Percentiles rank a stretch among this genome's conserved stretches.
Evolutionary conservation across 1,140 invertebrate genomes (phyloP).

Genomic region (Magallana angulata): DNA sequence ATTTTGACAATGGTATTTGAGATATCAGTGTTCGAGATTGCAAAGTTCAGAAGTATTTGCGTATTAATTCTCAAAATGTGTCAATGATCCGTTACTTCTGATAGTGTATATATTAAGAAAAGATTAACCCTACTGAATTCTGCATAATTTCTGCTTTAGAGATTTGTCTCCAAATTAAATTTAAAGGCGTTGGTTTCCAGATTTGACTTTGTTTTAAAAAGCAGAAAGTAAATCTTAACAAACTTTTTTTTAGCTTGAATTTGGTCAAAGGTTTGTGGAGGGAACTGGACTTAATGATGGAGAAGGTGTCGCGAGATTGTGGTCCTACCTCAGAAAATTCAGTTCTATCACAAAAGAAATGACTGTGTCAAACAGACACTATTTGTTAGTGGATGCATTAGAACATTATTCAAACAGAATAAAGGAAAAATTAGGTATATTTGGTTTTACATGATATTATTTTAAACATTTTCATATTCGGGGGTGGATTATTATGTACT

Average conservation of each 20-base stretch:
- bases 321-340: conserved; percentile 55
- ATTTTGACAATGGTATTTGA: no score
- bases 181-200: background rate
- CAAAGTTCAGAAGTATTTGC: background rate
- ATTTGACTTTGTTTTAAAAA: background rate
- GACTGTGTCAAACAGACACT: conserved; percentile 44
- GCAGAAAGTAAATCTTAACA: background rate
- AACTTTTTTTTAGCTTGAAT: conserved; percentile 35
- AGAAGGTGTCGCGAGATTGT: conserved; percentile 53
- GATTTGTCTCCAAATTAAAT: background rate
- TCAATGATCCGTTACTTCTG: background rate
- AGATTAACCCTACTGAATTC: background rate
- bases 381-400: conserved; percentile 46
- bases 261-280: conserved; percentile 39
- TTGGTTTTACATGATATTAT: background rate
- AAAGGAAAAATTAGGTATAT: conserved; percentile 30
- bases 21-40: no score
- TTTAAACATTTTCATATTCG: background rate
- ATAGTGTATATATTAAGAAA: background rate
- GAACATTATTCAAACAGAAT: conserved; percentile 20
- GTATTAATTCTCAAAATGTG: background rate
- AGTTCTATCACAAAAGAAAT: conserved; percentile 57
- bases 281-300: conserved; percentile 53
- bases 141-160: background rate
- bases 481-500: background rate